Evolutionary conservation across 2,113 vertebrate species (phyloP), one percentile per base, ranked within the genome.

Genomic region (Ptychochromis oligacanthus): DNA sequence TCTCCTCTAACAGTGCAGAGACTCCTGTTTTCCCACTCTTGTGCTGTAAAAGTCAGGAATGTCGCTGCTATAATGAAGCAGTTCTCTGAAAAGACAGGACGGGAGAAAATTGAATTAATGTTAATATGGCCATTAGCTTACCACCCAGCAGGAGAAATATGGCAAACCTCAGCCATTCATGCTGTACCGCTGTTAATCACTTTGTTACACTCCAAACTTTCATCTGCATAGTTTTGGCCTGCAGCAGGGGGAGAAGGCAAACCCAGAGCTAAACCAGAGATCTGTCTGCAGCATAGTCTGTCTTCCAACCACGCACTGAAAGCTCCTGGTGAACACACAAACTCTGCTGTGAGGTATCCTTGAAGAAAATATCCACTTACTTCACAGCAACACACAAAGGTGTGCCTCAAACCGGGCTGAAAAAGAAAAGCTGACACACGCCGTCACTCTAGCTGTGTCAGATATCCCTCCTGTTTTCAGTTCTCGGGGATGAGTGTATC

Each of bases 21-120:
- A 70, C 62, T 81, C 87, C 75, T 85, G 80, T 78, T 89, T 90
- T 92, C 84, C 86, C 57, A 89, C 81, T 88, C 84, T 88, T 46
- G 86, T 85, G 91, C 91, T 93, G 93, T 95, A 94, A 95, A 95
- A 91, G 81, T 87, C 75, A 84, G 90, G 89, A 96, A 95, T 93
- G 91, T 89, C 92, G 87, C 82, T 58, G 67, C 76, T 89, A 60
- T 91, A 91, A 91, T 90, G 87, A 92, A 94, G 75, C 87, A 43
- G 43, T 75, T 83, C 79, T 87, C 83, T 92, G 65, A 92, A 89
- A 85, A 85, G 81, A 90, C 81, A 81, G 90, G 84, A 91, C 83
- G 86, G 84, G 79, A 93, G 87, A 88, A 93, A 91, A 94, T 92
- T 87, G 46, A 92, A 93, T 95, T 93, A 91, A 93, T 92, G 82